Base-by-base conservation (phyloP, 1,140 invertebrate genomes). In the Drosophila orosa region DNA sequence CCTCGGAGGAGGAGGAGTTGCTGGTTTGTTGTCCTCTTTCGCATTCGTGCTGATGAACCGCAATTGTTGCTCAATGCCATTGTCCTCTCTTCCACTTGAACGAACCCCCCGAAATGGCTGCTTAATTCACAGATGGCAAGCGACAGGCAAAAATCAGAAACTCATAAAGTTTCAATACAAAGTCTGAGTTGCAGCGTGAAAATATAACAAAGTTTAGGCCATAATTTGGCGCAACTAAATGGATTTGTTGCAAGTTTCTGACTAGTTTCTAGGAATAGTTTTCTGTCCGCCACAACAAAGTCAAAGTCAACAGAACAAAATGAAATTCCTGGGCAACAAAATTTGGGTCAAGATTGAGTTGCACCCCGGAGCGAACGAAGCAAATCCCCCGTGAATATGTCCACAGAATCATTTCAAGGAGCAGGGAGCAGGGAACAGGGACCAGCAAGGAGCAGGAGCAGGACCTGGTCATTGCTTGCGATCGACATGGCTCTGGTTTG, bases 311-410 rank as follows among this genome's bases (percentile, higher is more conserved):
- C 45, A 27, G 10, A 61, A 55, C 39, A 67, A 67, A 58, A 68
- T 74, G 56, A 74, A 68, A 80, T 80, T 68, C 50, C 66, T 17
- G 47, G 13, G 17, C 44, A 31, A 48, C 31, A 74, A 74, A 68
- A 62, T 74, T 74, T 62, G 54, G 55, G 40, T 15, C n/a, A 57
- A 17, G 44, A 67, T 67, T 31, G 31, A 48, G 63, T 31, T 66
- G 31, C 42, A 24, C 19, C 50, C 19, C 8, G 19, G 8, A n/a
- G 52, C 5, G 31, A 12, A 19, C 6, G 5, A 17, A 12, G 29
- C 6, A 8, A 17, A 5, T 54, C 29, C 17, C 29, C 19, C 3
- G 19, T 22, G 27, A 17, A 15, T 15, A 22, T 33, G 29, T 29
- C 29, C 29, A 33, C 13, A 31, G 17, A 50, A 19, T 31, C 47